A percentile compares a stretch with the other conserved stretches of the same genome.
These are phyloP conservation scores for Mycetomoellerius zeteki DNA, from an alignment of 1,140 invertebrate genomes.

Conservation along the genomic window DNA sequence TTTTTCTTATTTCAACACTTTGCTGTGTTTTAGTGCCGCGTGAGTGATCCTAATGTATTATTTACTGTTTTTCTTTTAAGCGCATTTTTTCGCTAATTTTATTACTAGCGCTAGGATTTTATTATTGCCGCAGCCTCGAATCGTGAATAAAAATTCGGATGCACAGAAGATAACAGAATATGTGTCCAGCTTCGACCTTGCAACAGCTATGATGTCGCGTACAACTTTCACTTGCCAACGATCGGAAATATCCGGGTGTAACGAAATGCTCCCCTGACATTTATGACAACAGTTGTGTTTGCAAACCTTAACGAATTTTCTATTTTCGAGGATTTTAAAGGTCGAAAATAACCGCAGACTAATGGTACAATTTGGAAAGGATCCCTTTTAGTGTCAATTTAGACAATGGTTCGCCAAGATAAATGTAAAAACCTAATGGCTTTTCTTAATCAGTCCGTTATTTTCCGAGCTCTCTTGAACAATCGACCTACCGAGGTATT, in stretches of 20 bases:
- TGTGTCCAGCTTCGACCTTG: constrained; percentile 70
- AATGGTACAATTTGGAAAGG: not conserved
- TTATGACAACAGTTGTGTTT: constrained; percentile 29
- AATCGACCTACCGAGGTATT: constrained; percentile 15
- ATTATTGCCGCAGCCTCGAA: not conserved
- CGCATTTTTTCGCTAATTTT: not conserved
- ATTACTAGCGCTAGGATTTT: no score
- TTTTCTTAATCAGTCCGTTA: constrained; percentile 4
- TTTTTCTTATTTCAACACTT: not conserved
- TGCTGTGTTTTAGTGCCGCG: no score
- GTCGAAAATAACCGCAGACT: not conserved
- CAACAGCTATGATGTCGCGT: constrained; percentile 76
- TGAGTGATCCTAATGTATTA: not conserved
- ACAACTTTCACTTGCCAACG: constrained; percentile 79
- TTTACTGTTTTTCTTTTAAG: not conserved
- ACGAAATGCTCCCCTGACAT: constrained; percentile 69
- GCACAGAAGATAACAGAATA: constrained; percentile 55
- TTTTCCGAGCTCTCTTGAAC: constrained; percentile 10
- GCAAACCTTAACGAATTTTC: not conserved
- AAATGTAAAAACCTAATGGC: not conserved
- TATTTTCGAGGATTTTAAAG: not conserved
- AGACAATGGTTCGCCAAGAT: not conserved
- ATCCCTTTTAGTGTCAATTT: not conserved
- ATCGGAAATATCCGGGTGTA: constrained; percentile 74
- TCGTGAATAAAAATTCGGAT: not conserved